phyloP scores from a whole-genome alignment of 1,140 invertebrate genomes.

The Trichoplusia ni region DNA sequence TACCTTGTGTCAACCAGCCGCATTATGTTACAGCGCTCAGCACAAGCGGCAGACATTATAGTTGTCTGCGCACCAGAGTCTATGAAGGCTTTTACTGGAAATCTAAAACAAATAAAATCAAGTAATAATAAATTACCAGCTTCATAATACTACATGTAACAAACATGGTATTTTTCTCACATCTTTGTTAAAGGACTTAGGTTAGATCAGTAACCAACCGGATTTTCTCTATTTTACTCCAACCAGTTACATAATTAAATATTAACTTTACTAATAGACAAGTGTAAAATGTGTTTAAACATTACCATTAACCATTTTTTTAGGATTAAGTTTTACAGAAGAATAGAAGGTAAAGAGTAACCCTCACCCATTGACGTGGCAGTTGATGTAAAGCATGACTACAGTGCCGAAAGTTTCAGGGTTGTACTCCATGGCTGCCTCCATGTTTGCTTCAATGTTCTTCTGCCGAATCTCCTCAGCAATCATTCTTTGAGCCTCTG shows the following conservation, averaged over 20 bases:
- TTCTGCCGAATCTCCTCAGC: conserved; percentile 97
- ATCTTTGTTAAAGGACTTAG: too few species aligned
- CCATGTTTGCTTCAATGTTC: conserved; percentile 99
- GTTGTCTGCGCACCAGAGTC: conserved; percentile 98
- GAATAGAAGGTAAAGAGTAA: background rate
- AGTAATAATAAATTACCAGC: too few species aligned
- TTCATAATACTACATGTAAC: too few species aligned
- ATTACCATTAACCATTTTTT: too few species aligned
- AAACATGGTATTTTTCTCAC: too few species aligned
- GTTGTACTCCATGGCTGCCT: conserved; percentile 98
- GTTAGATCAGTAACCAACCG: too few species aligned
- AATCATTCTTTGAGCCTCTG: conserved; percentile 96
- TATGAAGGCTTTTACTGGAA: conserved; percentile 98
- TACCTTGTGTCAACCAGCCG: conserved; percentile 92
- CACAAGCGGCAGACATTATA: conserved; percentile 96
- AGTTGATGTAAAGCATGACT: conserved; percentile 98
- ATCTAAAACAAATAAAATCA: conserved; percentile 59
- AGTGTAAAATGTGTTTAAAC: too few species aligned
- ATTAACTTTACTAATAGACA: background rate
- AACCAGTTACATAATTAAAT: background rate
- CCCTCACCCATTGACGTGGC: conserved; percentile 93
- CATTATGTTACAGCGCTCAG: conserved; percentile 97
- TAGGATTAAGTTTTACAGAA: background rate
- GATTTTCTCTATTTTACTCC: too few species aligned
- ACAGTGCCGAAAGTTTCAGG: conserved; percentile 99